Base-by-base conservation (phyloP, 2,888 invertebrate species). In the Crossocerus cetratus region DNA sequence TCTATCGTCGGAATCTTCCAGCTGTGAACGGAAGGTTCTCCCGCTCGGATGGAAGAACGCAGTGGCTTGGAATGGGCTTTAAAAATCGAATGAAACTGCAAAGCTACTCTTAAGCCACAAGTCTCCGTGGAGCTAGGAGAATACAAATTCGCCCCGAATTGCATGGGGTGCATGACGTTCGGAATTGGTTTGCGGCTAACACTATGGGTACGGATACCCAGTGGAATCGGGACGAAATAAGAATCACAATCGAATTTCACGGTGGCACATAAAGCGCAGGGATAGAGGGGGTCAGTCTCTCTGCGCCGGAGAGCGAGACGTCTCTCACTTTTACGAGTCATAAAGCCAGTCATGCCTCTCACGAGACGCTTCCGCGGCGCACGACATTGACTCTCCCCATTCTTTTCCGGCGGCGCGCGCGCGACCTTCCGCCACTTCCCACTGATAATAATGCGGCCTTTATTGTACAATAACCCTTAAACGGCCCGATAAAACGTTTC, bases 401-500 rank as follows among this genome's bases (percentile, higher is more conserved):
- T 79, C 82, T 74, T 78, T 74, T 53, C 32, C 73, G 69, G 56
- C 55, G 64, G 54, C 63, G 76, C n/a, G 70, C 74, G 77, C 82
- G 65, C 78, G 72, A 82, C 82, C 84, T 85, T 79, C 75, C 83
- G 83, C 77, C 13, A 78, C 72, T 78, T 80, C 85, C 90, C 90
- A 90, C 88, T 90, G 90, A 90, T 90, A 90, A 89, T 90, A 90
- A 90, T 87, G 85, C 88, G 86, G 85, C 86, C 88, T 90, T 90
- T 90, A 90, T 90, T 87, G 88, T 89, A 88, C 90, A 87, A 89
- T 90, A 90, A 90, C 88, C 89, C 88, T 90, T 88, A 88, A 89
- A 89, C 86, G 86, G 77, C 83, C 77, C 87, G 86, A 89, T 90
- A 90, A 90, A 90, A 87, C 84, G 83, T 65, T 86, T 84, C 84